These are phyloP conservation scores for Pachypsylla venusta DNA, from an alignment of 1,140 invertebrate species.

Conservation along the genomic window DNA sequence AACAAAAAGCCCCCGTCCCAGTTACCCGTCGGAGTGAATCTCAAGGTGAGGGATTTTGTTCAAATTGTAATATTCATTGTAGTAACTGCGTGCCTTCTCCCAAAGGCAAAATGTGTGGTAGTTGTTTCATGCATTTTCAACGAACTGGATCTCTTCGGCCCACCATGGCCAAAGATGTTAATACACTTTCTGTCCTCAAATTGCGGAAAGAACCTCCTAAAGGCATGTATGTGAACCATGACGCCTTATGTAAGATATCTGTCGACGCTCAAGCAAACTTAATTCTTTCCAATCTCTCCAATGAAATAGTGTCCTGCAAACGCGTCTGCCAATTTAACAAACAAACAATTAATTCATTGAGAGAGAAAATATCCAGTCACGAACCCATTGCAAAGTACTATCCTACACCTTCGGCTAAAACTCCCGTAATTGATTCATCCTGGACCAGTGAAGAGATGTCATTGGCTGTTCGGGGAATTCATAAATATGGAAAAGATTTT, in stretches of 20 bases:
- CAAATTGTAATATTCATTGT: slow-evolving; percentile 5
- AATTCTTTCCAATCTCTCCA: neutral
- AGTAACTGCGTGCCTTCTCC: neutral
- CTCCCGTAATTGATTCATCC: slow-evolving; percentile 58
- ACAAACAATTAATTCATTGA: slow-evolving; percentile 72
- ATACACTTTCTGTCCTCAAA: neutral
- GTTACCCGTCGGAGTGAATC: neutral
- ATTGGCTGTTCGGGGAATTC: slow-evolving; percentile 78
- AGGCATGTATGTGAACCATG: slow-evolving; percentile 94
- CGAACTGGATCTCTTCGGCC: slow-evolving; percentile 39
- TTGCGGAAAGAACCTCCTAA: slow-evolving; percentile 57
- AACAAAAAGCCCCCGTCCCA: neutral
- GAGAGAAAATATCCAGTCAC: slow-evolving; percentile 44
- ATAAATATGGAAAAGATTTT: slow-evolving; percentile 92
- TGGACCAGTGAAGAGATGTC: slow-evolving; percentile 89
- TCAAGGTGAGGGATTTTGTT: slow-evolving; percentile 7
- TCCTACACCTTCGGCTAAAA: slow-evolving; percentile 21
- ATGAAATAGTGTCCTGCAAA: neutral
- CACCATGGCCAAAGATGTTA: slow-evolving; percentile 28
- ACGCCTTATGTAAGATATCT: slow-evolving; percentile 71
- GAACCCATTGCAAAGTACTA: neutral
- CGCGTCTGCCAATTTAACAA: slow-evolving; percentile 76
- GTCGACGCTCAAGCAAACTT: slow-evolving; percentile 43
- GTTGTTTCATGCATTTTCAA: slow-evolving; percentile 30
- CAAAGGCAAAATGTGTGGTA: neutral